These are phyloP conservation scores for Columbina picui DNA, from an alignment of 2,113 vertebrate species.

Conservation along the genomic window DNA sequence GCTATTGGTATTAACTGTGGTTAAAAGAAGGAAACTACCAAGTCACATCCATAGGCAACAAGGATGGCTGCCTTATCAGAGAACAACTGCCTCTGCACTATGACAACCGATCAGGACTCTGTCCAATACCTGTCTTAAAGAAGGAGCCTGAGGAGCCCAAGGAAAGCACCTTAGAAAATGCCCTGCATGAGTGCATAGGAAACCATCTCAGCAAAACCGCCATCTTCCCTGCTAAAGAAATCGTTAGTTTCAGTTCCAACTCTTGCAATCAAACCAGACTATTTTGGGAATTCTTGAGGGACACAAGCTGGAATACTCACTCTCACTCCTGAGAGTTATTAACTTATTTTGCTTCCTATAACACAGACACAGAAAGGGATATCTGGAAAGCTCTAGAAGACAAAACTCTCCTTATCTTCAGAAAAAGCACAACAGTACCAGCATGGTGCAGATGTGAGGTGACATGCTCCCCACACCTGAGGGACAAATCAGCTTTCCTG, in stretches of 20 bases:
- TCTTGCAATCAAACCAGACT: not conserved
- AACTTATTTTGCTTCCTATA: not conserved
- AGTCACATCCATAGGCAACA: no score
- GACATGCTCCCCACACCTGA: not conserved
- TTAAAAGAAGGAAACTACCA: no score
- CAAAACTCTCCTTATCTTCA: not conserved
- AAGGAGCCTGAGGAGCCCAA: not conserved
- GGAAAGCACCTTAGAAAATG: not conserved
- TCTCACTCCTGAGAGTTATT: not conserved
- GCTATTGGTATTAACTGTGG: no score
- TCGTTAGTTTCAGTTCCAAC: not conserved
- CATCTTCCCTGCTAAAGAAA: not conserved
- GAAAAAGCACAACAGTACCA: not conserved
- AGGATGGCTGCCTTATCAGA: not conserved
- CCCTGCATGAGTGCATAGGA: not conserved
- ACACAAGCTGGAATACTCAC: not conserved
- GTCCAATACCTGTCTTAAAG: not conserved
- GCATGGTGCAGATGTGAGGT: not conserved
- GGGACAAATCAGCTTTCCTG: not conserved
- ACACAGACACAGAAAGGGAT: not conserved
- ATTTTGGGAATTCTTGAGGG: not conserved
- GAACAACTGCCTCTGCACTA: not conserved
- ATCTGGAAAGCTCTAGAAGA: not conserved
- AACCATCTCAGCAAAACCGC: not conserved
- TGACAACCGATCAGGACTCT: not conserved